These are phyloP conservation scores for Podabrus alpinus DNA, from an alignment of 2,888 invertebrate species.

Conservation along the genomic window DNA sequence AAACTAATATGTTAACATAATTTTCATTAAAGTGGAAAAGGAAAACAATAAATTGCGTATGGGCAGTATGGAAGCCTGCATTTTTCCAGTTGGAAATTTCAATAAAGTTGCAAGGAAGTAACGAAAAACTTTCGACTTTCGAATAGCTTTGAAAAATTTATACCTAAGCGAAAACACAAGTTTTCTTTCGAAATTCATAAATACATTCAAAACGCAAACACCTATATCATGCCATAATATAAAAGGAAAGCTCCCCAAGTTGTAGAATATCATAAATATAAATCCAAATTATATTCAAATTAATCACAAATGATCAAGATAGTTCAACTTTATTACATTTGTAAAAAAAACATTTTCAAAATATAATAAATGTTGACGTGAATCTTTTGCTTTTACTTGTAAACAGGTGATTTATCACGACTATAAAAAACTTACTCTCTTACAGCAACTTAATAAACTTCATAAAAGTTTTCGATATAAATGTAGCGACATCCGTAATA, in stretches of 20 bases:
- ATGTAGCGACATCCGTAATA: slow-evolving; percentile 3
- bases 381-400: slow-evolving; percentile 10
- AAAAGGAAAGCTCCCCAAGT: neutral
- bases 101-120: neutral
- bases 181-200: neutral
- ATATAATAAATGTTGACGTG: slow-evolving; percentile 11
- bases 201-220: neutral
- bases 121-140: neutral
- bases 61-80: neutral
- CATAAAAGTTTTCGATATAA: slow-evolving; percentile 8
- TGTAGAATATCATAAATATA: neutral
- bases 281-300: slow-evolving; percentile 5
- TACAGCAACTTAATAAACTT: slow-evolving; percentile 15
- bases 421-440: slow-evolving; percentile 12
- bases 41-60: neutral
- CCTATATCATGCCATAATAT: neutral
- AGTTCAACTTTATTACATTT: neutral
- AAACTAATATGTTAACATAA: neutral
- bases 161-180: neutral
- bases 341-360: slow-evolving; percentile 2
- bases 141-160: neutral
- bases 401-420: slow-evolving; percentile 19
- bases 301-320: neutral
- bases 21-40: neutral
- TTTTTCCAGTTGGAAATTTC: neutral